These are phyloP conservation scores for Pseudomyrmex pallidus DNA, from an alignment of 1,140 invertebrate genomes.

Conservation along the genomic window DNA sequence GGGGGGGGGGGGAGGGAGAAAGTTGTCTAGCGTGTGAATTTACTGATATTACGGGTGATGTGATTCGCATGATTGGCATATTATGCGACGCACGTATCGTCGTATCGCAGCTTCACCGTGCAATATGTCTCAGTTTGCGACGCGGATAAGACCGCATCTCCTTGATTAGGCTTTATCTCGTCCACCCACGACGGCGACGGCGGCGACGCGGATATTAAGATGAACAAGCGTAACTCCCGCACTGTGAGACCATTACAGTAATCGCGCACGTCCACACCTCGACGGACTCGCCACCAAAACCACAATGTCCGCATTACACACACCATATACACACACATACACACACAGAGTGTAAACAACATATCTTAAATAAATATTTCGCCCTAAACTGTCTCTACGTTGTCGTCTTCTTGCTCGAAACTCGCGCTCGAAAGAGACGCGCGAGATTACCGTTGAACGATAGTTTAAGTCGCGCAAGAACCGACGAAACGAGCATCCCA, in stretches of 20 bases:
- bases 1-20: background rate
- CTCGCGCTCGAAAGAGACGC: background rate
- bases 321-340: no score
- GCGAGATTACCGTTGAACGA: background rate
- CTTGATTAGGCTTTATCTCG: slow-evolving; percentile 61
- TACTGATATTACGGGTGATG: slow-evolving; percentile 9
- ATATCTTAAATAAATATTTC: no score
- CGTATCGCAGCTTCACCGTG: slow-evolving; percentile 22
- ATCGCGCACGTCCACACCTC: slow-evolving; percentile 5
- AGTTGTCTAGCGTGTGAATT: slow-evolving; percentile 28
- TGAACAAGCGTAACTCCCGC: slow-evolving; percentile 49
- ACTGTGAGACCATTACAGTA: slow-evolving; percentile 25
- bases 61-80: slow-evolving; percentile 47
- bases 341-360: no score
- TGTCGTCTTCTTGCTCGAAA: background rate
- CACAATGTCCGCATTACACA: no score
- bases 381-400: no score
- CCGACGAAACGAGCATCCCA: background rate
- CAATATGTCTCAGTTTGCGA: slow-evolving; percentile 58
- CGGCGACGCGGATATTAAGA: slow-evolving; percentile 50
- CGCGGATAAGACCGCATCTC: slow-evolving; percentile 53
- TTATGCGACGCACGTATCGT: slow-evolving; percentile 59
- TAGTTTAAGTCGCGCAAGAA: background rate
- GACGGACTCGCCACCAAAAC: no score
- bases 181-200: slow-evolving; percentile 32